phyloP scores from a whole-genome alignment of 2,113 vertebrate species.

The Pygoscelis antarcticus region DNA sequence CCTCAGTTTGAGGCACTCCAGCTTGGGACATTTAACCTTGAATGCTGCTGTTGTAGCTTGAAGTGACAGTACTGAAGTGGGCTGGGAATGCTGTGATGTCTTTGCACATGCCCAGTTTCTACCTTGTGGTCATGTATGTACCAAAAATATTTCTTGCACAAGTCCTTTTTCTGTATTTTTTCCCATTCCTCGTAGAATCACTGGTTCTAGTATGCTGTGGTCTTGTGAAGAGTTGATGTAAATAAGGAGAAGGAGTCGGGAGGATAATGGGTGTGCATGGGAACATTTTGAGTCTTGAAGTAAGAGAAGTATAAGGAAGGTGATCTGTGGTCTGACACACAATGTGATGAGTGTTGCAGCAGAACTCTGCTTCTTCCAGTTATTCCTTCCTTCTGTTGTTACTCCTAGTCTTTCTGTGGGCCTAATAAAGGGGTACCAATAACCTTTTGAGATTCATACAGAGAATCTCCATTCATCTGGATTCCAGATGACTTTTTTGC shows the following conservation, averaged over 20 bases:
- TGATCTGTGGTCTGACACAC: not conserved
- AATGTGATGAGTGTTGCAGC: not conserved
- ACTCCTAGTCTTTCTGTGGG: not conserved
- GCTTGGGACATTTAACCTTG: not conserved
- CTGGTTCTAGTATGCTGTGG: not conserved
- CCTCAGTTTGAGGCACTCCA: not conserved
- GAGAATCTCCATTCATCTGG: not conserved
- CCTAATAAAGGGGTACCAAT: not conserved
- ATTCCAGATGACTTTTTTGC: not conserved
- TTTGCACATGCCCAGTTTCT: not conserved
- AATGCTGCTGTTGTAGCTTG: not conserved
- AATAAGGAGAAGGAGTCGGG: not conserved
- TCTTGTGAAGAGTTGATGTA: not conserved
- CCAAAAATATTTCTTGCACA: not conserved
- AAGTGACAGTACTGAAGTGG: not conserved
- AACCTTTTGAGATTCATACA: not conserved
- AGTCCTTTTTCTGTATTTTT: not conserved
- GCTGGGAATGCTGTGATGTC: not conserved
- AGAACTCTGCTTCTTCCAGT: not conserved
- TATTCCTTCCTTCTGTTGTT: not conserved
- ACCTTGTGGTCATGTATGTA: accelerated
- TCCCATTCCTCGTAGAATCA: not conserved
- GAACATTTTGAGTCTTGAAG: not conserved
- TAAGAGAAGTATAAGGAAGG: not conserved
- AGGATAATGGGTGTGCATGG: not conserved